Evolutionary conservation across 1,140 invertebrate genomes (phyloP).

Genomic region (Popillia japonica): DNA sequence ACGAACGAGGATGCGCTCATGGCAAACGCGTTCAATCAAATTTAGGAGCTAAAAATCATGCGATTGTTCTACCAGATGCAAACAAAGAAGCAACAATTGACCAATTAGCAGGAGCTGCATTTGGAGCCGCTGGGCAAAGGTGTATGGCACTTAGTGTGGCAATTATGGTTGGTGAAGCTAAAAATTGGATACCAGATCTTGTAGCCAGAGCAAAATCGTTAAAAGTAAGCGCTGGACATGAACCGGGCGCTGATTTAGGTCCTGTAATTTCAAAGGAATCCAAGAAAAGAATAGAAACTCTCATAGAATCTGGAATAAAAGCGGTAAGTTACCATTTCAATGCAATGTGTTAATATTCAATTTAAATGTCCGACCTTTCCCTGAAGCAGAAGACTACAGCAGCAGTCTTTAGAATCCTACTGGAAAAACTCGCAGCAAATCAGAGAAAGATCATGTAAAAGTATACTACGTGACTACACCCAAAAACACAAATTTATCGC

Average conservation of each 20-base stretch:
- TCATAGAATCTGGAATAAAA: conserved; percentile 83
- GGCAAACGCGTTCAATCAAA: conserved; percentile 98
- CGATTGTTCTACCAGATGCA: conserved; percentile 95
- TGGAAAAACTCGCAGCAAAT: no score
- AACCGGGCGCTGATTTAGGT: conserved; percentile 93
- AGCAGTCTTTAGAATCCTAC: no score
- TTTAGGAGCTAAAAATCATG: conserved; percentile 99
- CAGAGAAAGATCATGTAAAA: no score
- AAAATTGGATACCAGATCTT: conserved; percentile 94
- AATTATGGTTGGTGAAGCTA: conserved; percentile 93
- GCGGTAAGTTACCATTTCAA: conserved; percentile 57
- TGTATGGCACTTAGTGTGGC: conserved; percentile 99
- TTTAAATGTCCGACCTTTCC: no score
- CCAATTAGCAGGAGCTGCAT: conserved; percentile 93
- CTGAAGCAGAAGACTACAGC: no score
- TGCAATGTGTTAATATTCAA: no score
- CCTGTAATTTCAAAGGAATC: conserved; percentile 95
- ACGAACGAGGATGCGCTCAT: conserved; percentile 80
- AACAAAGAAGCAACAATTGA: conserved; percentile 97
- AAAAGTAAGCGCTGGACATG: conserved; percentile 93
- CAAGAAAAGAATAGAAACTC: conserved; percentile 84
- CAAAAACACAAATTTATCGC: no score
- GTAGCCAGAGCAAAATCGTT: conserved; percentile 86
- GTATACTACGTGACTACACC: no score
- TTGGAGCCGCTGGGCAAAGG: conserved; percentile 92